A percentile compares a stretch with the other conserved stretches of the same genome.
Evolutionary conservation across 2,797 vertebrate species (phyloP).

Genomic region (Channa striata): DNA sequence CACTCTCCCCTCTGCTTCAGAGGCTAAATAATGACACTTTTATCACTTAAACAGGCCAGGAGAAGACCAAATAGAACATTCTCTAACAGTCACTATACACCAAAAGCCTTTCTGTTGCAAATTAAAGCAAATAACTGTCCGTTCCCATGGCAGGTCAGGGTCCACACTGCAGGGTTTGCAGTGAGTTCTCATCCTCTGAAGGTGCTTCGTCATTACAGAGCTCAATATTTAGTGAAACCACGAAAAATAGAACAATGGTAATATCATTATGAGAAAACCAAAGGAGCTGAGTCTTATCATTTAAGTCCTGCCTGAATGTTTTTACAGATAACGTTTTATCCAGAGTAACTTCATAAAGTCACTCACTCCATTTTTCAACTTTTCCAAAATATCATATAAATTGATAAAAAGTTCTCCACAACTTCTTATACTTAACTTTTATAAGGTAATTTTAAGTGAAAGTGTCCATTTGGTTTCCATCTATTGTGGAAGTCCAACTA

Average conservation of each 20-base stretch:
- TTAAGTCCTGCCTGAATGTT: background rate
- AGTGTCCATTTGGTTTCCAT: too few relatives aligned
- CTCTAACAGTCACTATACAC: slow-evolving; percentile 91
- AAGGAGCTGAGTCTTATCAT: background rate
- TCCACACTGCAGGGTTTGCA: slow-evolving; percentile 62
- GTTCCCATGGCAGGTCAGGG: slow-evolving; percentile 81
- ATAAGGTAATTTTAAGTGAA: too few relatives aligned
- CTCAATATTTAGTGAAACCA: background rate
- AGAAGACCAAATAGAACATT: slow-evolving; percentile 90
- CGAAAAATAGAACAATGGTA: background rate
- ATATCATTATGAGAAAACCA: background rate
- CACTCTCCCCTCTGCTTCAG: slow-evolving; percentile 88
- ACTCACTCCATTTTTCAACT: background rate
- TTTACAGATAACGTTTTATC: background rate
- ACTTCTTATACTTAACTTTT: background rate
- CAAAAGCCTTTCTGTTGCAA: slow-evolving; percentile 88
- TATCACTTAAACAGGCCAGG: slow-evolving; percentile 94
- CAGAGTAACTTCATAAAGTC: background rate
- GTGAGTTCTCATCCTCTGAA: background rate
- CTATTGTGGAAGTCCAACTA: too few relatives aligned
- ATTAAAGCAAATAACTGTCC: slow-evolving; percentile 87
- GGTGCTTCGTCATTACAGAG: slow-evolving; percentile 5
- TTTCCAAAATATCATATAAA: background rate
- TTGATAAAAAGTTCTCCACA: background rate
- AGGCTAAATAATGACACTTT: slow-evolving; percentile 95